Conservation (phyloP, 1,140 invertebrate genomes). For the Drosophila subobscura region DNA sequence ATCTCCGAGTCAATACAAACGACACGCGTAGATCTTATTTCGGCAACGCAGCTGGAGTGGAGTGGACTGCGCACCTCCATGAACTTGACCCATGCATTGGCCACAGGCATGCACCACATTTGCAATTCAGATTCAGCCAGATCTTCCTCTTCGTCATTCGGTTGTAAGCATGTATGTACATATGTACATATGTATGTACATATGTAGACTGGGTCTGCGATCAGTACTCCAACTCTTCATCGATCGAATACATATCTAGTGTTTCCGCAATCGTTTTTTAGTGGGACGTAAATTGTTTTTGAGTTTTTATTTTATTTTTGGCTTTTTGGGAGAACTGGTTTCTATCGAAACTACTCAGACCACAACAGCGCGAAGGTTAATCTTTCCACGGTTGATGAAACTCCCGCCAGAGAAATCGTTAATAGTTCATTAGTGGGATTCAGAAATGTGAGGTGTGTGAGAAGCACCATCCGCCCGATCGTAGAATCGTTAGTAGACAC, state of each 20-base stretch:
- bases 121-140: constrained; percentile 24
- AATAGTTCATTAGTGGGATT: constrained; percentile 50
- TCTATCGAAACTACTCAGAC: constrained; percentile 33
- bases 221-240: too few relatives aligned
- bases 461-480: not conserved
- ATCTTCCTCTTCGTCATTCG: not conserved
- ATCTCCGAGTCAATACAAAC: constrained; percentile 19
- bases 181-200: too few relatives aligned
- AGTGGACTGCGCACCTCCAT: constrained; percentile 9
- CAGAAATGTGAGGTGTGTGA: constrained; percentile 28
- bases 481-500: constrained; percentile 6
- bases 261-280: constrained; percentile 40
- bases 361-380: constrained; percentile 66
- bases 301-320: constrained; percentile 13
- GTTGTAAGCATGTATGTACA: too few relatives aligned
- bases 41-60: not conserved
- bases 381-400: constrained; percentile 59
- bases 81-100: constrained; percentile 30
- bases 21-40: constrained; percentile 20
- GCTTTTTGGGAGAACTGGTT: constrained; percentile 37
- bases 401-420: constrained; percentile 49
- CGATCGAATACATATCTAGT: too few relatives aligned
- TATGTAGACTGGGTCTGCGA: too few relatives aligned
- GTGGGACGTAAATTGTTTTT: constrained; percentile 30
- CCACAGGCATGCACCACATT: constrained; percentile 17